Conservation (phyloP, 2,888 invertebrate genomes). For the Cryptus armator region DNA sequence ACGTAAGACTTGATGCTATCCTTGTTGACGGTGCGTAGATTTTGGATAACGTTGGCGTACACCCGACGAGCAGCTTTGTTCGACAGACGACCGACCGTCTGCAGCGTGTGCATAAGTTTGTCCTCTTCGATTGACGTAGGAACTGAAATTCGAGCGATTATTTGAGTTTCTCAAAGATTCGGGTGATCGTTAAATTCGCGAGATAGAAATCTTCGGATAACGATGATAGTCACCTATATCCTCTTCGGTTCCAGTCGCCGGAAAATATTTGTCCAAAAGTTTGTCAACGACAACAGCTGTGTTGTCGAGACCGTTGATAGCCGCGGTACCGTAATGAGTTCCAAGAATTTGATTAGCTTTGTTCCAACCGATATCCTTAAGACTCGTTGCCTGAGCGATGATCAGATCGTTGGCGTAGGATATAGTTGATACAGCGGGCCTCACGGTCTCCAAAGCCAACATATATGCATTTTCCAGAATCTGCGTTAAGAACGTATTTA, state of each 20-base stretch:
- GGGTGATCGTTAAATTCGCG: background rate
- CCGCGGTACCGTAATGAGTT: slow-evolving; percentile 90
- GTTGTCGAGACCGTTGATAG: slow-evolving; percentile 89
- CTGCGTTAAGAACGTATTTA: slow-evolving; percentile 66
- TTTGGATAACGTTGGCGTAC: slow-evolving; percentile 89
- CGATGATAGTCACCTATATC: slow-evolving; percentile 81
- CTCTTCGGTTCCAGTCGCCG: slow-evolving; percentile 86
- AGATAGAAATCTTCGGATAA: background rate
- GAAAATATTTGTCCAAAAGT: slow-evolving; percentile 91
- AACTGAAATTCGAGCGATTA: slow-evolving; percentile 82
- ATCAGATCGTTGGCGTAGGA: slow-evolving; percentile 86
- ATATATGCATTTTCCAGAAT: slow-evolving; percentile 80
- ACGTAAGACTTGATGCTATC: slow-evolving; percentile 79
- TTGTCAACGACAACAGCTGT: slow-evolving; percentile 90
- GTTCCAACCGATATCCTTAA: slow-evolving; percentile 90
- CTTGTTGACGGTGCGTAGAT: slow-evolving; percentile 85
- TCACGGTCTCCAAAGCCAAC: slow-evolving; percentile 76
- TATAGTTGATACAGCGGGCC: slow-evolving; percentile 83
- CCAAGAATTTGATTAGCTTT: slow-evolving; percentile 90
- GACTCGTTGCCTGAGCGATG: slow-evolving; percentile 88
- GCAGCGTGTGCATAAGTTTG: slow-evolving; percentile 90
- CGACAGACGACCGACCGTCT: slow-evolving; percentile 90
- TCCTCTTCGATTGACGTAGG: slow-evolving; percentile 88
- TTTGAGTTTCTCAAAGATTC: background rate
- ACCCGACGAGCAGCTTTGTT: slow-evolving; percentile 90